phyloP scores from a whole-genome alignment of 2,113 vertebrate genomes.

The Cyphomyrus plagiostoma region DNA sequence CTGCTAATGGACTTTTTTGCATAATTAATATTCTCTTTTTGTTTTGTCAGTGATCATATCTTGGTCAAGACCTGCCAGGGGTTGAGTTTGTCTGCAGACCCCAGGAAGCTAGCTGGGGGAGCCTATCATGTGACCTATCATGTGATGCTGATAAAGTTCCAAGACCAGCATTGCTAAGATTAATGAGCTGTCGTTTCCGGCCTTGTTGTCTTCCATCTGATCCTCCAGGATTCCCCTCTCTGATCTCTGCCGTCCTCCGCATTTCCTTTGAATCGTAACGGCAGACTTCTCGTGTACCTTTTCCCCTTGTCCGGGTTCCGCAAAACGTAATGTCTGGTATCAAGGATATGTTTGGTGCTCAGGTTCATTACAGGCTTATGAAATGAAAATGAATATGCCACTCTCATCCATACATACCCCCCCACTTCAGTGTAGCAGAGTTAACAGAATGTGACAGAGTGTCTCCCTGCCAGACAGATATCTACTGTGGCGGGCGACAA shows the following conservation, averaged over 20 bases:
- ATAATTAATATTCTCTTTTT: not conserved
- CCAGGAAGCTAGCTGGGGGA: not conserved
- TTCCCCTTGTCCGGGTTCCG: not conserved
- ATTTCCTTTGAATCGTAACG: not conserved
- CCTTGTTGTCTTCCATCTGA: not conserved
- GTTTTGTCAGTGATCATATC: not conserved
- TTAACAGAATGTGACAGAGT: slow-evolving; percentile 35
- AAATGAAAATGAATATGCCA: too few species aligned
- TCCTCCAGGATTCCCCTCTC: not conserved
- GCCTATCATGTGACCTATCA: not conserved
- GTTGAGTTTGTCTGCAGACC: not conserved
- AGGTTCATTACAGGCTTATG: not conserved
- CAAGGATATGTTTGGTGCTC: not conserved
- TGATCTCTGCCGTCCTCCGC: not conserved
- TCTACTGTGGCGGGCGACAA: slow-evolving; percentile 62
- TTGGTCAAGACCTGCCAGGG: not conserved
- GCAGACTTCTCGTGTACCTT: not conserved
- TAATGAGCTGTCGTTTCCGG: slow-evolving; percentile 4
- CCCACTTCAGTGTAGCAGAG: not conserved
- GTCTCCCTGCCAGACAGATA: slow-evolving; percentile 55
- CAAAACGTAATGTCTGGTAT: not conserved
- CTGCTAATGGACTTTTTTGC: not conserved
- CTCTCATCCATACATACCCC: not conserved
- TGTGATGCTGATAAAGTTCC: not conserved
- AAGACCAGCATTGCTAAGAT: slow-evolving; percentile 11